phyloP scores from a whole-genome alignment of 1,140 invertebrate genomes.

The Galendromus occidentalis region DNA sequence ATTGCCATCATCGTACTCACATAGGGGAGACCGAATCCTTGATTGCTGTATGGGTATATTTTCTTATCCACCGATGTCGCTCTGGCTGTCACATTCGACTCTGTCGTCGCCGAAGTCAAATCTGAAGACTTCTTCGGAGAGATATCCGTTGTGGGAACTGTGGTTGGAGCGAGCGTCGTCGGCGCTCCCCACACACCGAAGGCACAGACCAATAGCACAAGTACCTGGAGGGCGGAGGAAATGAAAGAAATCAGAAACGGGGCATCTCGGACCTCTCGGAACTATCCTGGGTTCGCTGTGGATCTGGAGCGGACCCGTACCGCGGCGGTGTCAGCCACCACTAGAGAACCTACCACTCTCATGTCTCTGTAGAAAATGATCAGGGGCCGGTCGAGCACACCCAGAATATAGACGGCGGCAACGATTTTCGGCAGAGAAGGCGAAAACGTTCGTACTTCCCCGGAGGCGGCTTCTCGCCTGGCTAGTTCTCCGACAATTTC shows the following conservation, averaged over 20 bases:
- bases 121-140: not conserved
- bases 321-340: too few species aligned
- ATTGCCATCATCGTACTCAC: not conserved
- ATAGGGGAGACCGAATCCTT: not conserved
- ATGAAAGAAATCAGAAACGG: not conserved
- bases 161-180: not conserved
- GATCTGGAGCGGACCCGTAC: too few species aligned
- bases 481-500: too few species aligned
- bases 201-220: not conserved
- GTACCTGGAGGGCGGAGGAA: not conserved
- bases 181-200: not conserved
- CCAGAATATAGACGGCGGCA: too few species aligned
- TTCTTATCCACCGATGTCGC: not conserved
- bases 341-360: too few species aligned
- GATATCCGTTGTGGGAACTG: not conserved
- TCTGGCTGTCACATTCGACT: not conserved
- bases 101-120: not conserved
- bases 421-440: too few species aligned
- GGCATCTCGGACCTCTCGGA: not conserved
- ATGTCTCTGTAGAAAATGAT: too few species aligned
- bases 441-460: too few species aligned
- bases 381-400: too few species aligned
- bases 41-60: not conserved
- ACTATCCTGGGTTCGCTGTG: too few species aligned
- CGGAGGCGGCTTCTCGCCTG: too few species aligned